Conservation (phyloP, 2,797 vertebrate genomes). For the Naso thynnoides region DNA sequence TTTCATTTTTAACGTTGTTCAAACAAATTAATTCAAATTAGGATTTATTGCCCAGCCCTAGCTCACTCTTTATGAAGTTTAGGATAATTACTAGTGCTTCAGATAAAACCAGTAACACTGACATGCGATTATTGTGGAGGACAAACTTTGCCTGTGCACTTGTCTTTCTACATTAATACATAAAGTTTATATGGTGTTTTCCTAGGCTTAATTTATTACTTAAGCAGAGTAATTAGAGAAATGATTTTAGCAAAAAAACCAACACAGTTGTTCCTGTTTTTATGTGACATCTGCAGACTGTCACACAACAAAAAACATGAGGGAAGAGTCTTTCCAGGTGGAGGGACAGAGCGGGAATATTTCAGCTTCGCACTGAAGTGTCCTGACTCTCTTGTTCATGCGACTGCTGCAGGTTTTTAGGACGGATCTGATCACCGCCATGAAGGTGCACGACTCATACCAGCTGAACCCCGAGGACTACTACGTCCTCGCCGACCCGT, state of each 20-base stretch:
- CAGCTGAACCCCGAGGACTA: conserved; percentile 96
- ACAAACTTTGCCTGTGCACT: neutral
- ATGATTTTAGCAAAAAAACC: neutral
- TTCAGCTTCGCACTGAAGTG: neutral
- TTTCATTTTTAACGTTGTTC: too few species aligned
- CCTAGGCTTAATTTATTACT: neutral
- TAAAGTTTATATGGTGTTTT: neutral
- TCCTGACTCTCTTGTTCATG: neutral
- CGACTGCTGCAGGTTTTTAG: conserved; percentile 91
- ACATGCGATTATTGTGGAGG: neutral
- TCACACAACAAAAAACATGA: neutral
- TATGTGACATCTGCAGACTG: neutral
- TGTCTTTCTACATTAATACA: too few species aligned
- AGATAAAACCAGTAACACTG: neutral
- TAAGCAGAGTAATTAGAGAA: neutral
- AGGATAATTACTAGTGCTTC: neutral
- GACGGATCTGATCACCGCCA: conserved; percentile 98
- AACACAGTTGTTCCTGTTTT: neutral
- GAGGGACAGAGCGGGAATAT: neutral
- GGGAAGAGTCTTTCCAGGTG: fast-evolving
- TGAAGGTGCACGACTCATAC: conserved; percentile 97
- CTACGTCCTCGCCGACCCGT: conserved; percentile 94
- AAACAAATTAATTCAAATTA: too few species aligned
- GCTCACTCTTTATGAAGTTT: too few species aligned
- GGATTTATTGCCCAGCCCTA: too few species aligned